Evolutionary conservation across 2,888 invertebrate species (phyloP), one percentile per base, ranked within the genome.

Genomic region (Dryobotodes eremita): DNA sequence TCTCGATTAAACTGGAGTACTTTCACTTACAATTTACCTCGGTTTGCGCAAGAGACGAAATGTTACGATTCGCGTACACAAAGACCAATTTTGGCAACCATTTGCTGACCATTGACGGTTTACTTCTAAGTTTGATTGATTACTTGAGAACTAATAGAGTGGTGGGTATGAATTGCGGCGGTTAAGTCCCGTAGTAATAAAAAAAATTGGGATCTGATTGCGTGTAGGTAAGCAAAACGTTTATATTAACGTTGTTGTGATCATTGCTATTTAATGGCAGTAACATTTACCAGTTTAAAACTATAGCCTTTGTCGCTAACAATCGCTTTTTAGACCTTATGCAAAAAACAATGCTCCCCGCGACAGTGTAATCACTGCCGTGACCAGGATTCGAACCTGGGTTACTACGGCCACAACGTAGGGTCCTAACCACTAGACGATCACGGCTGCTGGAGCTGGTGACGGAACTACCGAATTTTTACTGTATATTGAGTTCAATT

Each of bases 341-440:
- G 13, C 26, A 71, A 65, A 71, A 70, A 2, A 20, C 46, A 2
- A 3, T n/a, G 65, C 92, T 87, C 91, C 78, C 92, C 90, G 89
- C 71, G 90, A 90, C 92, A 90, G 90, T 91, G 90, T 1, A 6
- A 97, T 97, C 91, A 94, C 94, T 95, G 94, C 97, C 97, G 97
- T 97, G 97, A 97, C 97, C 95, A 95, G 97, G 98, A 98, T 97
- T 98, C 97, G 97, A 98, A 98, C 97, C 98, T 97, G 97, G 97
- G 97, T 98, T 98, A 97, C 97, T 97, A 97, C 98, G 98, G 98
- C 98, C 97, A 98, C 98, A 98, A 98, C 97, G 97, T 97, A 97
- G 97, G 97, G 97, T 98, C 97, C 97, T 98, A 97, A 97, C 97
- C 97, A 97, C 98, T 98, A 97, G 97, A 98, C 97, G 97, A 97